phyloP scores from a whole-genome alignment of 2,113 vertebrate species.

The Pogona vitticeps region DNA sequence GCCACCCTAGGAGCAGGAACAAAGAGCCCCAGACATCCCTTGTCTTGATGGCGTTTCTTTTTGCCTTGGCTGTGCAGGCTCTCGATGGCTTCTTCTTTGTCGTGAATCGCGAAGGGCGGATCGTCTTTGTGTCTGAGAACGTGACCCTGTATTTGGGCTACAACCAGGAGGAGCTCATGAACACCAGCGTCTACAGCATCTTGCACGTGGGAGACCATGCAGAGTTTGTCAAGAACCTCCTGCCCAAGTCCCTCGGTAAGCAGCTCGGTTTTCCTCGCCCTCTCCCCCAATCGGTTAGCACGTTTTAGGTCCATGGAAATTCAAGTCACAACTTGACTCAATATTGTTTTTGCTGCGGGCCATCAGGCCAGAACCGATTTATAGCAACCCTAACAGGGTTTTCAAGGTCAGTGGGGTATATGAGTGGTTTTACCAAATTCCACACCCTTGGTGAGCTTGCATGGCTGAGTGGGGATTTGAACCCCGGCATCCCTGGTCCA shows the following conservation, averaged over 20 bases:
- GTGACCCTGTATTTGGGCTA: conserved; percentile 93
- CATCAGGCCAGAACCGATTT: too few relatives aligned
- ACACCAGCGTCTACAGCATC: conserved; percentile 95
- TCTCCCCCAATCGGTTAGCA: too few relatives aligned
- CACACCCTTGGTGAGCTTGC: too few relatives aligned
- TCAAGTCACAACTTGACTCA: not conserved
- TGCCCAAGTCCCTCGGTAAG: conserved; percentile 92
- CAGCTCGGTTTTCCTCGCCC: not conserved
- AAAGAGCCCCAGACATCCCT: not conserved
- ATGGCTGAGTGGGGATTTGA: too few relatives aligned
- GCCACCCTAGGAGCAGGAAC: not conserved
- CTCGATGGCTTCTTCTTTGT: conserved; percentile 96
- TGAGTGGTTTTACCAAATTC: too few relatives aligned
- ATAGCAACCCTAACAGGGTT: too few relatives aligned
- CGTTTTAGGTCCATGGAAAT: not conserved
- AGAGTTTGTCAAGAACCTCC: conserved; percentile 91
- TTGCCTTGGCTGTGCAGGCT: conserved; percentile 75
- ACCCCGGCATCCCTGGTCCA: too few relatives aligned
- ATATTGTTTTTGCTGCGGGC: not conserved
- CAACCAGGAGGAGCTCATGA: conserved; percentile 94
- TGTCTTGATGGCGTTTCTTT: accelerated
- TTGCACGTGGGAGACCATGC: conserved; percentile 95
- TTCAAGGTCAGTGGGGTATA: too few relatives aligned
- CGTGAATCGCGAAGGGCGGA: conserved; percentile 92
- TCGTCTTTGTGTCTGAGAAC: conserved; percentile 94